Conservation (phyloP, 2,888 invertebrate species). For the Proisotoma minuta region DNA sequence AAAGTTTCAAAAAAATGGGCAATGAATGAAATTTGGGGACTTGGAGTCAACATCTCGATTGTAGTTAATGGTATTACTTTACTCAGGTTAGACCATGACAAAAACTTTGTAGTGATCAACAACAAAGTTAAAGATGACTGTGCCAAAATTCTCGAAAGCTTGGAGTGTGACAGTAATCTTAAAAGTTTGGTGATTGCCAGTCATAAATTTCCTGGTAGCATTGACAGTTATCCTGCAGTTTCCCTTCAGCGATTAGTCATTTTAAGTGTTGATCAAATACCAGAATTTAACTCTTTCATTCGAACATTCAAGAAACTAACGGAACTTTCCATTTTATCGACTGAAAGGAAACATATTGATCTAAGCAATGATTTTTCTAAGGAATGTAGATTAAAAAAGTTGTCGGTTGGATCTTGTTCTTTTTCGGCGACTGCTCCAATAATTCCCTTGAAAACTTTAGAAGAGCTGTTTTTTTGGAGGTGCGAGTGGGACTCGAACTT, state of each 20-base stretch:
- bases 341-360: conserved; percentile 7
- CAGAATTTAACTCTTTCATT: conserved; percentile 12
- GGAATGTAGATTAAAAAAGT: conserved; percentile 20
- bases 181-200: conserved; percentile 21
- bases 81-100: conserved; percentile 9
- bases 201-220: conserved; percentile 4
- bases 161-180: not conserved
- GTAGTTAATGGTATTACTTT: conserved; percentile 23
- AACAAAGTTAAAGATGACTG: conserved; percentile 17
- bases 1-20: conserved; percentile 5
- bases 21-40: conserved; percentile 16
- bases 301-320: conserved; percentile 19
- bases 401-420: conserved; percentile 5
- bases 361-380: conserved; percentile 10
- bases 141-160: conserved; percentile 8
- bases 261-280: conserved; percentile 9
- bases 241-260: conserved; percentile 17
- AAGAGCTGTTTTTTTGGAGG: conserved; percentile 15
- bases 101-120: conserved; percentile 1
- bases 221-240: not conserved
- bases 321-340: conserved; percentile 14
- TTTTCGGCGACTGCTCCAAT: conserved; percentile 3
- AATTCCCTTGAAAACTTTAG: conserved; percentile 13
- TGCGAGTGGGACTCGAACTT: conserved; percentile 21
- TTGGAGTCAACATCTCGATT: conserved; percentile 17